Base-by-base conservation (phyloP, 2,797 vertebrate genomes). In the Lindbergichthys nudifrons region DNA sequence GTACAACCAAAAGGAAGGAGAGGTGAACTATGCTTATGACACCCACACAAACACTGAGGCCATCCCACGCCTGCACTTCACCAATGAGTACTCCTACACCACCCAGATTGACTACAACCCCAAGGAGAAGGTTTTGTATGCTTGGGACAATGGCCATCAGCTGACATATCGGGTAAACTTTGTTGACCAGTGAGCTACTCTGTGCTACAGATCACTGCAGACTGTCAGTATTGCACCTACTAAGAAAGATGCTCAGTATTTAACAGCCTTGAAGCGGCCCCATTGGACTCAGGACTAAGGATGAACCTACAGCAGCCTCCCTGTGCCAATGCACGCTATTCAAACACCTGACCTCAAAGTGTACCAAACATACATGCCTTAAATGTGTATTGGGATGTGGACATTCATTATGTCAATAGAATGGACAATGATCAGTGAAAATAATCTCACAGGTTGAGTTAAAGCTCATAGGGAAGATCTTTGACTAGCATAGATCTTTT, bases 101-200 rank as follows among this genome's bases (percentile, higher is more conserved):
- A 99, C 98, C 0, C 98, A 99, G 90, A 94, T 99, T 5, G 97
- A 99, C 96, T 99, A 99, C 90, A 99, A 98, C 88, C 98, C 98
- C 62, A 97, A 96, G 89, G 98, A 99, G 88, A 97, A 96, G 71
- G 90, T 98, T 75, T 93, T 99, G 46, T 99, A 99, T 0, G 97
- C 97, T 67, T 99, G 98, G 98, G 98, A 99, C 95, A 99, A 99
- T 7, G 98, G 98, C 65, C 96, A 98, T 77, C 98, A 99, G 93
- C 90, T 99, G 79, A 99, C 96, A 0, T 99, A 99, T 7, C 89
- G 75, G 57, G 92, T 99, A 26, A 94, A 90, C 91, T 99, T 99
- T 1, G 95, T 97, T 42, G 95, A 94, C 80, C 96, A 96, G 94
- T 97, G 89, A 96, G 94, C 69, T 51, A 32, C 15, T 23, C 72